Evolutionary conservation across 2,888 invertebrate species (phyloP).

Genomic region (Gisinianus flammeolus): DNA sequence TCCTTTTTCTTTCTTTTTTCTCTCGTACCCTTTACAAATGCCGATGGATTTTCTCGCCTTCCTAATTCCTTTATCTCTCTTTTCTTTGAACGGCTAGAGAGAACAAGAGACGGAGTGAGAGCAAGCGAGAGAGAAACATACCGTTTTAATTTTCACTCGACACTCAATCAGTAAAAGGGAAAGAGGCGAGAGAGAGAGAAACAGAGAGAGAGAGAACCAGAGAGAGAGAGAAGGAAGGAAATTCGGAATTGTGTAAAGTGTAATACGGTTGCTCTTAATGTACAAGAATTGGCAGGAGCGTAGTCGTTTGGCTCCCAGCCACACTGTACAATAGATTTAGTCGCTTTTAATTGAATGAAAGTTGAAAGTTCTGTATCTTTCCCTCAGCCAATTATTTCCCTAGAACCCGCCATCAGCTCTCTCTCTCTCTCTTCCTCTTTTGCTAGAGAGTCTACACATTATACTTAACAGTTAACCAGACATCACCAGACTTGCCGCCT

Average conservation of each 20-base stretch:
- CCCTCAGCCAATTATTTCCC: neutral
- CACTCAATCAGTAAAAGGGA: neutral
- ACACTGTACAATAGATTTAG: constrained; percentile 1
- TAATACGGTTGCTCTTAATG: neutral
- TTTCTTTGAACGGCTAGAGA: neutral
- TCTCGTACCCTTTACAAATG: neutral
- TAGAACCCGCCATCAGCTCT: neutral
- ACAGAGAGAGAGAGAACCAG: neutral
- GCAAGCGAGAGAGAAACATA: neutral
- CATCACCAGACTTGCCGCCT: too few species aligned
- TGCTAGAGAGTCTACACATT: too few species aligned
- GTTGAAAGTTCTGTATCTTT: constrained; percentile 27
- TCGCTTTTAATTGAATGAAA: constrained; percentile 11
- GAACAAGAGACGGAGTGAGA: neutral
- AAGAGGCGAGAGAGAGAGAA: neutral
- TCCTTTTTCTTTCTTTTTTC: neutral
- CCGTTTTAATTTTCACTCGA: constrained; percentile 6
- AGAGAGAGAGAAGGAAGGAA: neutral
- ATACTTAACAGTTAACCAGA: too few species aligned
- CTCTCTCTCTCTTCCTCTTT: neutral
- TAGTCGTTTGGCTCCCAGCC: neutral
- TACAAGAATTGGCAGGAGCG: constrained; percentile 3
- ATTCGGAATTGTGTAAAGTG: neutral
- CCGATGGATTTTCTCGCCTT: neutral
- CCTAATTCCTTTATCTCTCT: neutral